A percentile compares a stretch with the other conserved stretches of the same genome.
Evolutionary conservation across 2,797 vertebrate genomes (phyloP).

Genomic region (Poeciliopsis gracilis): DNA sequence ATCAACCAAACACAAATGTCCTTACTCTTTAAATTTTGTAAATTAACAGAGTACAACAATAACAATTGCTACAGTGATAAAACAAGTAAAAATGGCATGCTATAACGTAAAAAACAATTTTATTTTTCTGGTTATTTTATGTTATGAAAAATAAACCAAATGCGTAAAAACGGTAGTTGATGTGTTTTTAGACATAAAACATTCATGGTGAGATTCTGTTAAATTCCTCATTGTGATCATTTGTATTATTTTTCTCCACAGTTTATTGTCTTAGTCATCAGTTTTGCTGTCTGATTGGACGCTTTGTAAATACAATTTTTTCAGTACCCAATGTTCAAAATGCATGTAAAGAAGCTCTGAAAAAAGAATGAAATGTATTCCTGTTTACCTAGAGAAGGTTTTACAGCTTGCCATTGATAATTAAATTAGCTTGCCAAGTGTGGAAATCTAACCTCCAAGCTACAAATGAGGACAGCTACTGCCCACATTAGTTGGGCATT

Average conservation of each 20-base stretch:
- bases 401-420: background rate
- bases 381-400: background rate
- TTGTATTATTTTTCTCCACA: background rate
- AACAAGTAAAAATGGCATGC: background rate
- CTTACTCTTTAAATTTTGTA: background rate
- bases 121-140: background rate
- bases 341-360: background rate
- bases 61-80: background rate
- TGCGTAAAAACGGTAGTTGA: background rate
- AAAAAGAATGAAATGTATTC: background rate
- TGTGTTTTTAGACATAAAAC: background rate
- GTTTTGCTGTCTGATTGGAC: background rate
- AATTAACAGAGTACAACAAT: background rate
- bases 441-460: slow-evolving; percentile 8
- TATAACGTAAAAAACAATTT: background rate
- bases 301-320: background rate
- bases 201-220: background rate
- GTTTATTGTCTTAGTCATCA: background rate
- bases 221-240: background rate
- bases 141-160: background rate
- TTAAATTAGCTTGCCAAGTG: background rate
- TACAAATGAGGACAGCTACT: background rate
- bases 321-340: background rate
- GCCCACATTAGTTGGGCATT: slow-evolving; percentile 3
- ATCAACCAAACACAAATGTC: background rate